A percentile compares a stretch with the other conserved stretches of the same genome.
Evolutionary conservation across 1,140 invertebrate species (phyloP).

Genomic region (Bombyx mandarina): DNA sequence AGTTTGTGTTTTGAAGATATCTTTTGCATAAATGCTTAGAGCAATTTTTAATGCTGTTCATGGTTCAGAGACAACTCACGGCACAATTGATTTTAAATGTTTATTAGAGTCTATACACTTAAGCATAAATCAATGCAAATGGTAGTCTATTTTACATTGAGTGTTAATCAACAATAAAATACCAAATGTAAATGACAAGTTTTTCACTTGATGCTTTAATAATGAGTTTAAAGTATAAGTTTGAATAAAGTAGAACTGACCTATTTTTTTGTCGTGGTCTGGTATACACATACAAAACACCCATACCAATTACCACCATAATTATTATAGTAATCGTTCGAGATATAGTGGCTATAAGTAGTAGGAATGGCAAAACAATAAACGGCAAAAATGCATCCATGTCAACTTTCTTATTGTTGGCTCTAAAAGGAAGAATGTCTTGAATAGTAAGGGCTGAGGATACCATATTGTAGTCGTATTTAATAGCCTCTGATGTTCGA

Average conservation of each 20-base stretch:
- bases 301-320: constrained; percentile 74
- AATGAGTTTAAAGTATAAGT: not conserved
- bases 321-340: constrained; percentile 72
- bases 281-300: constrained; percentile 75
- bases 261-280: constrained; percentile 73
- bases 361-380: constrained; percentile 73
- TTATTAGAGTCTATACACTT: too few species aligned
- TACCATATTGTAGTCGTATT: constrained; percentile 16
- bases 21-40: too few species aligned
- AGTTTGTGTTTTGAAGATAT: too few species aligned
- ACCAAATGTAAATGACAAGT: not conserved
- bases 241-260: constrained; percentile 18
- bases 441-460: constrained; percentile 30
- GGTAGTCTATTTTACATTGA: too few species aligned
- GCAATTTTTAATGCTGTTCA: too few species aligned
- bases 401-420: constrained; percentile 47
- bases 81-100: too few species aligned
- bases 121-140: too few species aligned
- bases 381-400: constrained; percentile 75
- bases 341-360: constrained; percentile 74
- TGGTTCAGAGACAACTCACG: too few species aligned
- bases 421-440: constrained; percentile 36
- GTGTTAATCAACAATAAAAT: too few species aligned
- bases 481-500: not conserved
- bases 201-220: constrained; percentile 10